phyloP scores from a whole-genome alignment of 37 sponge, comb jelly and placozoan genomes.

The Ephydatia muelleri region DNA sequence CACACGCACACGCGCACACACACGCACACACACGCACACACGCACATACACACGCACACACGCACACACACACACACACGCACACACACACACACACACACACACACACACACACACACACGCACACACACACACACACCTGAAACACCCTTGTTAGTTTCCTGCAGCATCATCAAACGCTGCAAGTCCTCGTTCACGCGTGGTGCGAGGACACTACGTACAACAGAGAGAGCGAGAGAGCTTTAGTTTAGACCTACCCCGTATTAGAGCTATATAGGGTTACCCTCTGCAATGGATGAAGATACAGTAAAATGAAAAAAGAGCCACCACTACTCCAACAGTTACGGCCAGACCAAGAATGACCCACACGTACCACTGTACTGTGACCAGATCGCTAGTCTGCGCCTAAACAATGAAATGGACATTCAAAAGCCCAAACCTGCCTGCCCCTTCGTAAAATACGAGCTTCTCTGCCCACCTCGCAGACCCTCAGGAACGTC shows the following conservation, averaged over 20 bases:
- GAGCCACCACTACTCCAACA: conserved; percentile 16
- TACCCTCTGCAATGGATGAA: conserved; percentile 31
- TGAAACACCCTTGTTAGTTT: not conserved
- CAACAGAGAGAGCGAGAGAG: not conserved
- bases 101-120: too few species aligned
- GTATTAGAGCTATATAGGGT: not conserved
- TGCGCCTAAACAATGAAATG: not conserved
- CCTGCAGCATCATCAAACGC: not conserved
- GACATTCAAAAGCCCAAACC: not conserved
- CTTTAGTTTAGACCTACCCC: not conserved
- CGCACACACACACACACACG: too few species aligned
- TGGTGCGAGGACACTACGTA: not conserved
- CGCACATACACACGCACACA: too few species aligned
- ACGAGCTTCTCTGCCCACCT: not conserved
- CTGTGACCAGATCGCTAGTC: not conserved
- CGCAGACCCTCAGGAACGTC: not conserved
- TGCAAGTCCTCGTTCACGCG: not conserved
- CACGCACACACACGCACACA: too few species aligned
- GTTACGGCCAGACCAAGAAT: conserved; percentile 11
- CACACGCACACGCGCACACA: too few species aligned
- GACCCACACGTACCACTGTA: conserved; percentile 50
- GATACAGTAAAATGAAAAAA: not conserved
- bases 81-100: too few species aligned
- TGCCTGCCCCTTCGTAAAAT: not conserved
- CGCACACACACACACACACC: too few species aligned